Evolutionary conservation across 2,888 invertebrate genomes (phyloP), one percentile per base, ranked within the genome.

Genomic region (Dorcus hopei): DNA sequence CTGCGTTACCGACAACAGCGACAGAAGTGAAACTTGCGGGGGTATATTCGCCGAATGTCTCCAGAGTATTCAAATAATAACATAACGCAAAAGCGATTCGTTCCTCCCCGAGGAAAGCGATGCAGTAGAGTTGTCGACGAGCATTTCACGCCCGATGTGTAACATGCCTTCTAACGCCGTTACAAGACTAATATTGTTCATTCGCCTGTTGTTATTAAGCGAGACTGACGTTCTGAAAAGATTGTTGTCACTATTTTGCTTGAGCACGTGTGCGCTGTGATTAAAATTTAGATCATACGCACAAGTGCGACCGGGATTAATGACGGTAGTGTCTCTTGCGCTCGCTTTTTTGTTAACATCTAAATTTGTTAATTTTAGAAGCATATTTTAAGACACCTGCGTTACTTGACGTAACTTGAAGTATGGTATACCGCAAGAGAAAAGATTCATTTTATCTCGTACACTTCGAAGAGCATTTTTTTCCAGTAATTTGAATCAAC

Each of bases 151-250:
- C 71, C 62, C 70, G 73, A 73, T 69, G 65, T 67, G 61, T 59
- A 67, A 72, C 69, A 69, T 64, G 70, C 68, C 68, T 71, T 70
- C 67, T 69, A 67, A 68, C 67, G 62, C 65, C 61, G 61, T 48
- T 67, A 65, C 71, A 71, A 57, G 72, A 71, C 71, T 68, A 73
- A 74, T 73, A 73, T 72, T 72, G 72, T 72, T 70, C 70, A 64
- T 60, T 65, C 64, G 61, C 55, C 65, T 50, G 45, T 58, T 66
- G 66, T 66, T 70, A 67, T 69, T 69, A 70, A 70, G 63, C 63
- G 62, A 64, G 61, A 59, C 59, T 66, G 69, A 68, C 68, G 53
- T 58, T 58, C 26, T 58, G 41, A 49, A 43, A 50, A 53, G 58
- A 58, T 58, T 58, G 58, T 58, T 54, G 54, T 54, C 26, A 33